Evolutionary conservation across 2,113 vertebrate genomes (phyloP).

Genomic region (Todiramphus chloris): DNA sequence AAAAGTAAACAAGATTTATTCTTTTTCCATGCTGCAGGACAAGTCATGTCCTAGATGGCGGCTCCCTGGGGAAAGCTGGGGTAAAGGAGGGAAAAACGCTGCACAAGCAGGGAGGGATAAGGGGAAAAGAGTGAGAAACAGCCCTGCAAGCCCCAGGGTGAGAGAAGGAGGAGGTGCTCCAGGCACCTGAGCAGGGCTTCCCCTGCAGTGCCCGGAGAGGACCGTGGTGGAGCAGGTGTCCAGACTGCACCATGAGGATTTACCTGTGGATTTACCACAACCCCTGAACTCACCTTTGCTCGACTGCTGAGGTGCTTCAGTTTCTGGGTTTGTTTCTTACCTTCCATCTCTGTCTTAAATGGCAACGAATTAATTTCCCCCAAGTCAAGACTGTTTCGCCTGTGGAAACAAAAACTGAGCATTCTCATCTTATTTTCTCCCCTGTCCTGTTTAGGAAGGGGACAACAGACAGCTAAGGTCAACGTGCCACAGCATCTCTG

Average conservation of each 20-base stretch:
- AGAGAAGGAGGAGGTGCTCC: neutral
- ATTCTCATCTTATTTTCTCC: neutral
- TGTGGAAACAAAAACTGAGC: fast-evolving
- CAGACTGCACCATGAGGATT: neutral
- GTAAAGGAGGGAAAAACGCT: neutral
- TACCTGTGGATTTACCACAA: too few relatives aligned
- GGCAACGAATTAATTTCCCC: neutral
- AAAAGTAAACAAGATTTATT: neutral
- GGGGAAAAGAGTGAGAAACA: neutral
- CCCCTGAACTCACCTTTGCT: fast-evolving
- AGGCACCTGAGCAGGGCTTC: fast-evolving
- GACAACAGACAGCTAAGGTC: neutral
- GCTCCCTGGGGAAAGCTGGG: fast-evolving
- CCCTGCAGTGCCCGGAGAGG: neutral
- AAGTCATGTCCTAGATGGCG: neutral
- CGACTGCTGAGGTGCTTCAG: neutral
- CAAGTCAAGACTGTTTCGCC: neutral
- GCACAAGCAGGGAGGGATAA: too few relatives aligned
- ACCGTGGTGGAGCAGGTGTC: neutral
- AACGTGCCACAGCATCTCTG: neutral
- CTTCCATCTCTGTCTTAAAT: neutral
- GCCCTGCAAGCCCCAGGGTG: fast-evolving
- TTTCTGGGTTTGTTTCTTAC: neutral
- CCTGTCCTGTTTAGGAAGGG: neutral
- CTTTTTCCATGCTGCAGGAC: neutral